Conservation (phyloP, 2,888 invertebrate genomes). For the Hypercompe scribonia region DNA sequence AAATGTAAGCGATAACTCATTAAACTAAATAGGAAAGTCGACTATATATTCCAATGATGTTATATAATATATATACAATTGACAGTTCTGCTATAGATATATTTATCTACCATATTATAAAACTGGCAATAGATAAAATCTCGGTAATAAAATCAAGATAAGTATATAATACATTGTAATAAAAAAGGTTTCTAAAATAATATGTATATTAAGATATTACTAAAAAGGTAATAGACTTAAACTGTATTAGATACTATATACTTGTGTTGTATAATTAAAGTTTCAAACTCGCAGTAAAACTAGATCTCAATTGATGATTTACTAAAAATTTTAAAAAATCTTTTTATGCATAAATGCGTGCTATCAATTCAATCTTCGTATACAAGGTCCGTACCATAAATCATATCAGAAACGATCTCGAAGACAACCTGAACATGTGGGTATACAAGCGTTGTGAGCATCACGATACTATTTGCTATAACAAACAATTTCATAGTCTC, state of each 20-base stretch:
- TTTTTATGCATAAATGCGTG: slow-evolving; percentile 20
- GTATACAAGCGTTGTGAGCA: slow-evolving; percentile 91
- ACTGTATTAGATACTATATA: no score
- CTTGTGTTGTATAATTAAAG: not conserved
- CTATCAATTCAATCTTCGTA: slow-evolving; percentile 43
- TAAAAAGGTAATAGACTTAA: no score
- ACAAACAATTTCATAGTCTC: slow-evolving; percentile 94
- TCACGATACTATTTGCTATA: slow-evolving; percentile 90
- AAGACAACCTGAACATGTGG: slow-evolving; percentile 89
- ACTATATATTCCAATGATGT: not conserved
- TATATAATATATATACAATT: not conserved
- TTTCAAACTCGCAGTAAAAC: not conserved
- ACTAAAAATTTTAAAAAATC: not conserved
- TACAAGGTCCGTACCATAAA: slow-evolving; percentile 70
- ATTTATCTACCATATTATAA: slow-evolving; percentile 3
- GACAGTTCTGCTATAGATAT: not conserved
- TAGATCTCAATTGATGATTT: not conserved
- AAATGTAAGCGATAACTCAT: not conserved
- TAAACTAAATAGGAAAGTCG: not conserved
- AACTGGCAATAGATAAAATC: slow-evolving; percentile 22
- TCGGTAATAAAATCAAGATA: slow-evolving; percentile 14
- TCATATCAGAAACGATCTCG: slow-evolving; percentile 82
- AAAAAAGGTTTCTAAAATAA: no score
- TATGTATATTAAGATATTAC: no score
- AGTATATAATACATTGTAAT: slow-evolving; percentile 17